Base-by-base conservation (phyloP, 2,888 invertebrate genomes). In the Zele albiditarsus region DNA sequence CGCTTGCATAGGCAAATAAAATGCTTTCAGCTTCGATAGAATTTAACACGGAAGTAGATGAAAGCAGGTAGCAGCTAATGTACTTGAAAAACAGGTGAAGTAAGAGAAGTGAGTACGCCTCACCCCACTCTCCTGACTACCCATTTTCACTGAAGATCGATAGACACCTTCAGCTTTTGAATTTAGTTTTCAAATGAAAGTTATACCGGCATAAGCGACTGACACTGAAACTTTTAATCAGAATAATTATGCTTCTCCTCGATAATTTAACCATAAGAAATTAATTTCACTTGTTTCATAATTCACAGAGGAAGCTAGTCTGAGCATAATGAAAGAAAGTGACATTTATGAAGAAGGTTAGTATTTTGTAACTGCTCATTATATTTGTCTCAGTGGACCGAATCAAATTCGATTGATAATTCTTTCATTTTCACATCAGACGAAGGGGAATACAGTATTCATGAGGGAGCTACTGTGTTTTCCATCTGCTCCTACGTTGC, bases 401-500 rank as follows among this genome's bases (percentile, higher is more conserved):
- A 38, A 31, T n/a, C 72, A 74, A 69, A 69, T 33, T 23, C 3
- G 4, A 53, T 0, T 3, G n/a, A 53, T 70, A 33, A 69, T 68
- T 71, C 14, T 12, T 33, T 16, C 20, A 25, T 68, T 16, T 57
- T 71, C 78, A 69, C 78, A 85, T 23, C 71, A 86, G 87, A 85
- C 27, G 90, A 90, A 81, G 80, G 81, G 38, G 86, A 87, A 60
- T 86, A 91, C 69, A 91, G 92, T 77, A 92, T 94, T 49, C 92
- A 92, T 79, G 94, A 94, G 82, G 96, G 95, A 14, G 95, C 96
- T 85, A 92, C 94, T 10, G 94, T 95, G 89, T 96, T 94, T 87
- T 96, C 96, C 0, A 94, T 97, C 70, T 95, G 95, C 85, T 94
- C 95, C 3, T 97, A 96, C 85, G 92, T 95, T 49, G 96, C 97